Evolutionary conservation across 2,797 vertebrate species (phyloP), one percentile per base, ranked within the genome.

Genomic region (Selene dorsalis): DNA sequence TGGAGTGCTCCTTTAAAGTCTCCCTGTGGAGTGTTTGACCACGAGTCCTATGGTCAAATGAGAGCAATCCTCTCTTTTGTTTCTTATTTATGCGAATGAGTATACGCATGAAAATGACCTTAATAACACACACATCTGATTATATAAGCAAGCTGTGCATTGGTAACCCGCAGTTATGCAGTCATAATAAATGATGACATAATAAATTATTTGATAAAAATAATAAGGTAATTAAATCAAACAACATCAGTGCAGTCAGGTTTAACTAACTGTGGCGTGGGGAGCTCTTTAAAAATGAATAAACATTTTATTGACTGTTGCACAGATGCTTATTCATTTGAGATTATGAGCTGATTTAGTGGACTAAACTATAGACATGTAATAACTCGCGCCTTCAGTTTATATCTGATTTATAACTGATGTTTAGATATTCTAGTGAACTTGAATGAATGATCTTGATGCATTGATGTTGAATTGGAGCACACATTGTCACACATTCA

Each of bases 201-300:
- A 60, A 76, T 65, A 60, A 63, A 69, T 82, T 50, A 26, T 65
- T 68, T 17, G 43, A 73, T 9, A 22, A 64, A 61, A 73, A 32
- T 73, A 61, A 62, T 22, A 41, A 30, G 24, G 7, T 62, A 76
- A 86, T 84, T 68, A 59, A 65, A 65, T 26, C 4, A 68, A 69
- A 71, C 78, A 58, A 56, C 32, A 70, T 77, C 58, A 71, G 32
- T 14, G 22, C 28, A 2, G 32, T 71, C 77, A 66, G 18, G 38
- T 80, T 43, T 26, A 69, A 75, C 61, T 59, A 77, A 84, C 73
- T 76, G 65, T 57, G 47, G 59, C 50, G 17, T 32, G 73, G 1
- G 52, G 50, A 67, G 53, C 78, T 66, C 39, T 73, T 76, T 60
- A 17, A 74, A 79, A 69, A 71, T 55, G 2, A 58, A 66, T 24